Conservation (phyloP, 2,797 vertebrate genomes). For the Monodelphis domestica region DNA sequence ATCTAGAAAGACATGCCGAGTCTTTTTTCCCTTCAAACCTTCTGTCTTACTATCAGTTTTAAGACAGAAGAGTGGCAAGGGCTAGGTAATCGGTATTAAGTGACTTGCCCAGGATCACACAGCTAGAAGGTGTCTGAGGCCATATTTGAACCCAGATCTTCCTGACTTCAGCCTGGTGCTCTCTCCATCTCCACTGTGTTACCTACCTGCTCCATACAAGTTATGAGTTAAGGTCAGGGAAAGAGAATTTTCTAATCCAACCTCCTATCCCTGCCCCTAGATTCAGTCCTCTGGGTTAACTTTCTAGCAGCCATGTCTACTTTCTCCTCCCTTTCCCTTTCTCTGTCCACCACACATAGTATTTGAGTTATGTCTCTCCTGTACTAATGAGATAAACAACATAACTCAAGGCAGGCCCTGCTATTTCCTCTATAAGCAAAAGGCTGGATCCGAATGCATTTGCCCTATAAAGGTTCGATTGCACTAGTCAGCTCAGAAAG, state of each 20-base stretch:
- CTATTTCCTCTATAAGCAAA: slow-evolving; percentile 82
- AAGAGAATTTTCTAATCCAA: not conserved
- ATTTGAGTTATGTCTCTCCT: slow-evolving; percentile 85
- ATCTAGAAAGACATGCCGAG: not conserved
- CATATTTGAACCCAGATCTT: too few relatives aligned
- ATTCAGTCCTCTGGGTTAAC: slow-evolving; percentile 80
- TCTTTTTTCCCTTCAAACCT: too few relatives aligned
- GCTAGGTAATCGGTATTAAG: too few relatives aligned
- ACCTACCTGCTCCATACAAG: too few relatives aligned
- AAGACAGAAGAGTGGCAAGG: too few relatives aligned
- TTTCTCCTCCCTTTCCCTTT: slow-evolving; percentile 62
- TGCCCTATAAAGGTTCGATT: slow-evolving; percentile 81
- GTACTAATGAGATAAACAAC: slow-evolving; percentile 88
- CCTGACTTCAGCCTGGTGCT: too few relatives aligned
- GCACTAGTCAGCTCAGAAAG: slow-evolving; percentile 54
- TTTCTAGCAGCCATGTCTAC: slow-evolving; percentile 79
- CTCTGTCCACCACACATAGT: slow-evolving; percentile 65
- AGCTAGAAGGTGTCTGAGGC: too few relatives aligned
- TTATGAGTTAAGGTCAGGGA: not conserved
- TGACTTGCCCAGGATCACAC: too few relatives aligned
- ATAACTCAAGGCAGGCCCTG: slow-evolving; percentile 82
- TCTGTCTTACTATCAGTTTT: too few relatives aligned
- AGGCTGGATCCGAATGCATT: slow-evolving; percentile 73
- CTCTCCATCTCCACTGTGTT: too few relatives aligned
- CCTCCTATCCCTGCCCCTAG: not conserved